Base-by-base conservation (phyloP, 2,113 vertebrate genomes). In the Mesitornis unicolor region DNA sequence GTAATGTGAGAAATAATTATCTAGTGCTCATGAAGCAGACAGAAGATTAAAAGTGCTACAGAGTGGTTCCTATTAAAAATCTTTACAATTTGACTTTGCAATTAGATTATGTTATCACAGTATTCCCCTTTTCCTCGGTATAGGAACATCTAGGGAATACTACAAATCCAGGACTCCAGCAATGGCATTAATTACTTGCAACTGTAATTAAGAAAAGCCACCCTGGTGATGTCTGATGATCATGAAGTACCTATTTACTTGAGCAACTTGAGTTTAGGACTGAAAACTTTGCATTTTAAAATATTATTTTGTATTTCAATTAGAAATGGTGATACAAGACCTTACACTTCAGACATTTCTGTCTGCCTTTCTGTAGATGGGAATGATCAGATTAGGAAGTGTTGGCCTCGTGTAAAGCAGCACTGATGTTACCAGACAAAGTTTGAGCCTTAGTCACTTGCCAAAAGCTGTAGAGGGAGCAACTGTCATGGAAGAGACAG, bases 131-230 rank as follows among this genome's bases (percentile, higher is more conserved):
- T 78, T 81, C 50, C 56, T 78, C 65, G 31, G 60, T 73, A 35
- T 50, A 63, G 90, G 73, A 74, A 88, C 45, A 92, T 63, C 94
- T 35, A 67, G 95, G 95, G 95, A 92, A 95, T 88, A 61, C 35
- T 91, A 35, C 65, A 63, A 92, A 93, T 65, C 77, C 67, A 91
- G 43, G 25, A 92, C 90, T 53, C 63, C 35, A 69, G 87, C 45
- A 90, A 36, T 47, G 59, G 59, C 64, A 82, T 88, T 93, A 95
- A 96, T 96, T 96, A 89, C 79, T 96, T 94, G 73, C 60, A 93
- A 89, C 92, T 73, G 77, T 94, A 93, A 96, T 97, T 96, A 93
- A 91, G 84, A 86, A 91, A 93, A 92, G 93, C 80, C 93, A 69
- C 87, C 60, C 26, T 68, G 13, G 31, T 92, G 77, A 90, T 93